A percentile compares a stretch with the other conserved stretches of the same genome.
Conservation (phyloP, 2,888 invertebrate genomes). For the Heliconius sara region DNA sequence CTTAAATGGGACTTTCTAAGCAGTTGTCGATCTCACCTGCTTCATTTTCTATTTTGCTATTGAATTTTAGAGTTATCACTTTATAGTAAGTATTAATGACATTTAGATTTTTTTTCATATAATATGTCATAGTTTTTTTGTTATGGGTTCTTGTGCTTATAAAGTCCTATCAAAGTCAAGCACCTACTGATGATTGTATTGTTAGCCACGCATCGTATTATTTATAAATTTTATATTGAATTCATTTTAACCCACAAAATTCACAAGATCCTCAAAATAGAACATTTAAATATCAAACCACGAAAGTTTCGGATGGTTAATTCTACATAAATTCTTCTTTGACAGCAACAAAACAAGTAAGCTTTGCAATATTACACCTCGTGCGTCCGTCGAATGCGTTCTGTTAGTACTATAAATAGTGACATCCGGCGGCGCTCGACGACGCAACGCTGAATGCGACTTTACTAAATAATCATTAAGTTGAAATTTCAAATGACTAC, state of each 20-base stretch:
- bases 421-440: slow-evolving; percentile 60
- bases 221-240: neutral
- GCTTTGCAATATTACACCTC: slow-evolving; percentile 66
- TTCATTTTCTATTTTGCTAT: neutral
- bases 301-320: slow-evolving; percentile 13
- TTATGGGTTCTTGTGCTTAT: too few species aligned
- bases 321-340: slow-evolving; percentile 19
- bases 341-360: slow-evolving; percentile 36
- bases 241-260: neutral
- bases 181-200: too few species aligned
- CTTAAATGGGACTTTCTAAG: slow-evolving; percentile 1
- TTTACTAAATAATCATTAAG: slow-evolving; percentile 48
- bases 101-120: neutral
- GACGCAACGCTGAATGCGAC: slow-evolving; percentile 52
- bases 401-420: slow-evolving; percentile 61
- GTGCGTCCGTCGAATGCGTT: slow-evolving; percentile 63
- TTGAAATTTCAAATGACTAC: slow-evolving; percentile 53
- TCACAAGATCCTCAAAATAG: neutral
- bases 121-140: too few species aligned
- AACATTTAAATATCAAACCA: neutral
- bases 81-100: neutral
- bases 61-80: neutral
- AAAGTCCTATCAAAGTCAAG: too few species aligned
- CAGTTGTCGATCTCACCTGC: slow-evolving; percentile 5
- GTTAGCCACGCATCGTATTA: too few species aligned